phyloP scores from a whole-genome alignment of 1,140 invertebrate genomes.

The Forficula auricularia region DNA sequence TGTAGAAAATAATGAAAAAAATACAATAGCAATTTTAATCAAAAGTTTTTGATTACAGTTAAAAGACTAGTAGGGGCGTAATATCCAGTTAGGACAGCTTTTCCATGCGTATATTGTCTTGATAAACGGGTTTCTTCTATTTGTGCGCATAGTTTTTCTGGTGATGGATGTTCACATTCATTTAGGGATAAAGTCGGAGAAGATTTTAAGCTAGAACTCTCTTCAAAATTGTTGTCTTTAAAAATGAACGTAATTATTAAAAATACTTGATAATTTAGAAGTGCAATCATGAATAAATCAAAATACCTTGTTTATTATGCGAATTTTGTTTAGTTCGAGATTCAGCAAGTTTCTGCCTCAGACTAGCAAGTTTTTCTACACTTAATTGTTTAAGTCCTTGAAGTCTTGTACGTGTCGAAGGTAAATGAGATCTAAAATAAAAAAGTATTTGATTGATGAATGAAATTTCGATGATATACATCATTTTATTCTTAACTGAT shows the following conservation, averaged over 20 bases:
- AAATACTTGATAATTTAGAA: too few relatives aligned
- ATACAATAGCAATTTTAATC: not conserved
- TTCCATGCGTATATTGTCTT: too few relatives aligned
- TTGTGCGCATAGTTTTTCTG: too few relatives aligned
- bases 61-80: constrained; percentile 29
- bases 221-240: too few relatives aligned
- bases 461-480: constrained; percentile 13
- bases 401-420: constrained; percentile 35
- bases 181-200: too few relatives aligned
- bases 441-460: constrained; percentile 19
- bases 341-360: constrained; percentile 45
- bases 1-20: constrained; percentile 6
- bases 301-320: too few relatives aligned
- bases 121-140: too few relatives aligned
- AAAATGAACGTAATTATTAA: too few relatives aligned
- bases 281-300: too few relatives aligned
- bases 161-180: too few relatives aligned
- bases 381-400: constrained; percentile 44
- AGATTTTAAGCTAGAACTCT: too few relatives aligned
- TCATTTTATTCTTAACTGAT: constrained; percentile 1
- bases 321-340: constrained; percentile 21
- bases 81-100: constrained; percentile 28
- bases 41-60: constrained; percentile 24
- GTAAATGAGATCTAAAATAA: constrained; percentile 26
- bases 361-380: constrained; percentile 41